These are phyloP conservation scores for Meriones unguiculatus DNA, from an alignment of 2,113 vertebrate genomes.

Conservation along the genomic window DNA sequence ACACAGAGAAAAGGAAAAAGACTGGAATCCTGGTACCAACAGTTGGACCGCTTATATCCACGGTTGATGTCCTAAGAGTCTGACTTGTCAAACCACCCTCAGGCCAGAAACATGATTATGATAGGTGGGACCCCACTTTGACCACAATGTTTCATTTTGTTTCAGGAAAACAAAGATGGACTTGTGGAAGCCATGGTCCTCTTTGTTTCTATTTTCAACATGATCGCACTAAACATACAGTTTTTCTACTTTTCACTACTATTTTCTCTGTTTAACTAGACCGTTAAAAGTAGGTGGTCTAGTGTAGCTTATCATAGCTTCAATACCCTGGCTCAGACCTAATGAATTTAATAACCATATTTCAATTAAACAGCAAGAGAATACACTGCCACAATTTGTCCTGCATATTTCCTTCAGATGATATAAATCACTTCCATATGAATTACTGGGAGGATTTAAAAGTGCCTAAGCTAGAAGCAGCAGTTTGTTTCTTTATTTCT, in stretches of 20 bases:
- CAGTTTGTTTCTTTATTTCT: background rate
- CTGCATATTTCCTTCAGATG: background rate
- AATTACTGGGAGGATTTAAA: background rate
- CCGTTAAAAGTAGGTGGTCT: too few relatives aligned
- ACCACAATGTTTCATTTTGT: background rate
- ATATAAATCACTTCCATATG: background rate
- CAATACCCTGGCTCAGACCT: too few relatives aligned
- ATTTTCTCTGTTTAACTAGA: background rate
- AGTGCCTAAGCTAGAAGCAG: background rate
- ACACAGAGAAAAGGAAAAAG: background rate
- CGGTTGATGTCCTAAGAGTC: background rate
- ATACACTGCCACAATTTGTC: rapidly evolving
- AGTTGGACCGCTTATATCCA: background rate
- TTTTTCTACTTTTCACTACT: background rate
- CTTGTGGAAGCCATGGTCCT: background rate
- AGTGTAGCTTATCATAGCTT: background rate
- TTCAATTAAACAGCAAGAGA: background rate
- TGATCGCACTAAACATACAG: too few relatives aligned
- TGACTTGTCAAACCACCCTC: background rate
- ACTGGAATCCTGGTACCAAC: background rate
- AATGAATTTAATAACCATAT: background rate
- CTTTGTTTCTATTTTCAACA: background rate
- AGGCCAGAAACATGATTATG: too few relatives aligned
- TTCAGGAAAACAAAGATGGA: background rate
- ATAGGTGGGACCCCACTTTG: rapidly evolving